These are phyloP conservation scores for Todiramphus chloris DNA, from an alignment of 2,113 vertebrate genomes.

Conservation along the genomic window DNA sequence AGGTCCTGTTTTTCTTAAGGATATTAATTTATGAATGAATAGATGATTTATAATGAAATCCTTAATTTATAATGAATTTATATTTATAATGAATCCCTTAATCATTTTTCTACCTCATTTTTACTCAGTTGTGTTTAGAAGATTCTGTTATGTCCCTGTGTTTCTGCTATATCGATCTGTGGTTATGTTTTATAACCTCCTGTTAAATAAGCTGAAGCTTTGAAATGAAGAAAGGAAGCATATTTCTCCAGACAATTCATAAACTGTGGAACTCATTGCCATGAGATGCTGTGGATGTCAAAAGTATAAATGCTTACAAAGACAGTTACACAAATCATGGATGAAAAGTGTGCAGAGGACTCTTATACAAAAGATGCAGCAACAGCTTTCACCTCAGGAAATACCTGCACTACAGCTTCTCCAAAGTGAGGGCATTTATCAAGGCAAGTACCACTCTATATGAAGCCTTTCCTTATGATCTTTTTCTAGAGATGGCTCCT, in stretches of 20 bases:
- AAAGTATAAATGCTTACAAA: not conserved
- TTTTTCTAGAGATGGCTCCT: conserved; percentile 10
- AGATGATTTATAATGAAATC: not conserved
- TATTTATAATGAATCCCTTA: not conserved
- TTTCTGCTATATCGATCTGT: not conserved
- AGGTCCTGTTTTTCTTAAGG: not conserved
- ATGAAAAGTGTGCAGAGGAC: not conserved
- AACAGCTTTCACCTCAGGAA: not conserved
- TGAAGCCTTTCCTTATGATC: not conserved
- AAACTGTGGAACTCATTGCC: not conserved
- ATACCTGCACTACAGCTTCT: not conserved
- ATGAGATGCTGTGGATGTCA: not conserved
- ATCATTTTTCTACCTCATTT: not conserved
- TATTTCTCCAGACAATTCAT: not conserved
- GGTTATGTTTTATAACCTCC: not conserved
- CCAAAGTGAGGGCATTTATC: not conserved
- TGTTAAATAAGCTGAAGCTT: not conserved
- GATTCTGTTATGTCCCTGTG: not conserved
- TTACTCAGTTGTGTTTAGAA: not conserved
- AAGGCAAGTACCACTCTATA: not conserved
- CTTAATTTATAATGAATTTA: not conserved
- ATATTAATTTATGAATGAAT: not conserved
- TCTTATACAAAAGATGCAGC: not conserved
- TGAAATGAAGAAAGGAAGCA: not conserved
- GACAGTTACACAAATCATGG: not conserved